A percentile compares a stretch with the other conserved stretches of the same genome.
Conservation (phyloP, 2,113 vertebrate species). For the Chaetodon trifascialis region DNA sequence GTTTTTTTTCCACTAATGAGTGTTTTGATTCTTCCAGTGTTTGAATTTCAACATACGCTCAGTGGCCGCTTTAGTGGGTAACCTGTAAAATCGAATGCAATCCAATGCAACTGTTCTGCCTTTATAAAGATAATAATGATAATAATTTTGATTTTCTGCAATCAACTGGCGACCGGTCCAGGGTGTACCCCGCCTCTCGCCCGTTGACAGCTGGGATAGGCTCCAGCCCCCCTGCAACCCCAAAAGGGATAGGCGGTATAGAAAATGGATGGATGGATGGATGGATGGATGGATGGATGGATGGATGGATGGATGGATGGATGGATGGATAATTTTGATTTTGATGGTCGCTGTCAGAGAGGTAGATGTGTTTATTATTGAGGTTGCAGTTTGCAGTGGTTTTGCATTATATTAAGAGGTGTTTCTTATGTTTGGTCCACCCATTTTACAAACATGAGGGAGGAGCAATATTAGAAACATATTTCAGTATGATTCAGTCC, state of each 20-base stretch:
- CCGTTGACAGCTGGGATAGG: no score
- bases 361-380: not conserved
- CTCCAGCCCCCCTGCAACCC: no score
- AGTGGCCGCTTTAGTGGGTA: not conserved
- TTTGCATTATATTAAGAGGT: not conserved
- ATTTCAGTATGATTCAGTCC: not conserved
- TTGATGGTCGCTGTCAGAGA: not conserved
- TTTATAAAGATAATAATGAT: not conserved
- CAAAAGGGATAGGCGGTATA: no score
- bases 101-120: not conserved
- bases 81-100: not conserved
- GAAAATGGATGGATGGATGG: no score
- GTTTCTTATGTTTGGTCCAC: not conserved
- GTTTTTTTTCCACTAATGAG: not conserved
- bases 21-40: not conserved
- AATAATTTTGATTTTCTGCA: no score
- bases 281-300: no score
- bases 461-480: not conserved
- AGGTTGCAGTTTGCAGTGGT: not conserved
- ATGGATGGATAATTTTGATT: no score
- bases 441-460: not conserved
- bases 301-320: no score
- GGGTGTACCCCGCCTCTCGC: no score
- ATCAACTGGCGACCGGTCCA: no score
- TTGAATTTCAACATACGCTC: not conserved